These are phyloP conservation scores for Mimachlamys varia DNA, from an alignment of 2,888 invertebrate species.

Conservation along the genomic window DNA sequence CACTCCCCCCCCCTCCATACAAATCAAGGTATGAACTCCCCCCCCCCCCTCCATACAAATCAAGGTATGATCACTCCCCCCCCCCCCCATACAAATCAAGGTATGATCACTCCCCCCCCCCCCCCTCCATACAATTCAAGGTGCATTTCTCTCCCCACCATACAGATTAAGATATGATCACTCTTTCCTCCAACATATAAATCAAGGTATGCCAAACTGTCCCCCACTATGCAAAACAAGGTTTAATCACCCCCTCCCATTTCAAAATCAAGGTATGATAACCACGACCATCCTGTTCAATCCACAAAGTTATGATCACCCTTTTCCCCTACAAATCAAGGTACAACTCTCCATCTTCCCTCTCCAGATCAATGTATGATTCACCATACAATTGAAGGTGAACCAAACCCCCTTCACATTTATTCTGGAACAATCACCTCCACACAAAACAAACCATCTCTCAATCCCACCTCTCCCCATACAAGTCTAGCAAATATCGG, in stretches of 20 bases:
- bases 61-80: neutral
- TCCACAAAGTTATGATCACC: constrained; percentile 58
- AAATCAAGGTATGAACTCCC: neutral
- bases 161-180: neutral
- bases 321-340: neutral
- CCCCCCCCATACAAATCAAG: neutral
- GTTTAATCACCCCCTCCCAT: neutral
- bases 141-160: neutral
- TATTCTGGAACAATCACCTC: too few relatives aligned
- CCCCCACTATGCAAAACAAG: neutral
- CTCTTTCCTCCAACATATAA: constrained; percentile 60
- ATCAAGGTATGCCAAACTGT: neutral
- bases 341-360: neutral
- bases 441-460: too few relatives aligned
- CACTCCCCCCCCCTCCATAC: neutral
- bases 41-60: neutral
- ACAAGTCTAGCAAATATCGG: too few relatives aligned
- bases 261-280: neutral
- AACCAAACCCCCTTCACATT: too few relatives aligned
- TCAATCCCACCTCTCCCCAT: too few relatives aligned
- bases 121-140: constrained; percentile 75
- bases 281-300: neutral
- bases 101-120: neutral
- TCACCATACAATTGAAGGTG: neutral
- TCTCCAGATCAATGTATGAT: neutral